Evolutionary conservation across 30 jellyfish, hydroid and myxozoan species (phyloP), one percentile per base, ranked within the genome.

Genomic region (Sanderia malayensis): DNA sequence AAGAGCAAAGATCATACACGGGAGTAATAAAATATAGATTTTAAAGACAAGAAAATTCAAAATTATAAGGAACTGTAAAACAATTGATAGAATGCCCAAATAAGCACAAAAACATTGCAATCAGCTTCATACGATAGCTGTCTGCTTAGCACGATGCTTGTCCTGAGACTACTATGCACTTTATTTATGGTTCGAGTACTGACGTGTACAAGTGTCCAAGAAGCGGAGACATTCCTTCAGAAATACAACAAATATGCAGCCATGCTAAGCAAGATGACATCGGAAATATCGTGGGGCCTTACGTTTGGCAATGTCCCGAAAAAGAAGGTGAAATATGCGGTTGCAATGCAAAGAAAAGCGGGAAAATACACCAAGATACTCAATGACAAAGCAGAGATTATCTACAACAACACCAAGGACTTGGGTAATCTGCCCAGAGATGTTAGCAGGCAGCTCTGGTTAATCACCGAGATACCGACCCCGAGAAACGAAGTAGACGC

Each of bases 161-260:
- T n/a, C n/a, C n/a, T n/a, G n/a, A n/a, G n/a, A n/a, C n/a, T n/a
- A n/a, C n/a, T n/a, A n/a, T n/a, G n/a, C n/a, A n/a, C n/a, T n/a
- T n/a, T n/a, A n/a, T n/a, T n/a, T n/a, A n/a, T n/a, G n/a, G n/a
- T n/a, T n/a, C n/a, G n/a, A n/a, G n/a, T n/a, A n/a, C n/a, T n/a
- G n/a, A n/a, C n/a, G n/a, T n/a, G n/a, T n/a, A n/a, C n/a, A n/a
- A n/a, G n/a, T n/a, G n/a, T n/a, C n/a, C 30, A 68, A 0, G 49
- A 62, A 1, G 92, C 81, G 26, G 31, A 77, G 13, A 66, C 28
- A 23, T 89, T 89, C 44, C 57, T 89, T 47, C 31, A 70, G 31
- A 21, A 64, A 20, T 89, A 89, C 59, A 89, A 89, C 86, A 31
- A 76, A 2, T 75, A 89, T 32, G 82, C 94, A 68, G 87, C 79